Evolutionary conservation across 2,113 vertebrate species (phyloP), one percentile per base, ranked within the genome.

Genomic region (Urocynchramus pylzowi): DNA sequence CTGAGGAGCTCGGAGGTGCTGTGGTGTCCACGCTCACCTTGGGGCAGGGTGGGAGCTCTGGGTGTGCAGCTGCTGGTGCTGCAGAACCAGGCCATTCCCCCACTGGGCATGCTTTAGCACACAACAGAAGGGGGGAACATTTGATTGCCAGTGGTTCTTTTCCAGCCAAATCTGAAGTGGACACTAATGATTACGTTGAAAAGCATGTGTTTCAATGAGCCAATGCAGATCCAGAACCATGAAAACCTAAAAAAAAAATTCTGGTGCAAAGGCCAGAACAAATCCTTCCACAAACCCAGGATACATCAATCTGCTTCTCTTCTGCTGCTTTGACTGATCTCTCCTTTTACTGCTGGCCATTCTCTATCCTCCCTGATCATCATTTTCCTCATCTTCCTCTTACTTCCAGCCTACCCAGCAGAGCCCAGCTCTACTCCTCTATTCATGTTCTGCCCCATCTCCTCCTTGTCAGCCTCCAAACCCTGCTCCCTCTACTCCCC

Each of bases 381-480:
- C 7, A 10, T 30, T 61, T 45, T 31, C 49, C 35, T 9, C n/a
- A 70, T 11, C 39, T 68, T 39, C 39, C 57, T 41, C 80, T 56
- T 63, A 16, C 49, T 69, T 52, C 50, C 54, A 94, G 68, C 60
- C 69, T 8, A 28, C 21, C 27, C 64, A 69, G 45, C 68, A 74
- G 56, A 78, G 23, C 44, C 30, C 57, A 37, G 1, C 28, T 57
- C 69, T 17, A 35, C 10, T 27, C 30, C 23, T 74, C 9, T 3
- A 0, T 56, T 52, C n/a, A 39, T 3, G 0, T 27, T 63, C 42
- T 53, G 4, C 4, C 23, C 9, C 11, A 1, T 1, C 12, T 69
- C 30, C 20, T 56, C 54, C 33, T 9, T 6, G 7, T 16, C 54
- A 54, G 4, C 7, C 65, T 70, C 44, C 64, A 93, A 77, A 49